These are phyloP conservation scores for Solen grandis DNA, from an alignment of 1,140 invertebrate genomes.

Conservation along the genomic window DNA sequence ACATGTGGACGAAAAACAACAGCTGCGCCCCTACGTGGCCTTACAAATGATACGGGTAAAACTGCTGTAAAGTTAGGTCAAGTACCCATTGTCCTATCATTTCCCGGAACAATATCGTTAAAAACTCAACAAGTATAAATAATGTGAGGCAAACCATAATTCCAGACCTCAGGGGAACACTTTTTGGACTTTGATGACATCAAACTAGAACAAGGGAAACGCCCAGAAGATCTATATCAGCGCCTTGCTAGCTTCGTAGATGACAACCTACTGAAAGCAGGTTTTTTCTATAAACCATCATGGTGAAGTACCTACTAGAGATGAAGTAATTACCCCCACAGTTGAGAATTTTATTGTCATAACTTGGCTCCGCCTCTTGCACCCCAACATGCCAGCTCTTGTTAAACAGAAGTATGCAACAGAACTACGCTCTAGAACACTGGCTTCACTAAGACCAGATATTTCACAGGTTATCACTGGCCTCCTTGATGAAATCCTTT, in stretches of 20 bases:
- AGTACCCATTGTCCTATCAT: slow-evolving; percentile 61
- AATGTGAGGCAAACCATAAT: slow-evolving; percentile 60
- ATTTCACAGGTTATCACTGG: slow-evolving; percentile 56
- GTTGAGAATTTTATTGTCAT: not conserved
- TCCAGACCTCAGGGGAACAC: slow-evolving; percentile 59
- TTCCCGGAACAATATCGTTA: slow-evolving; percentile 57
- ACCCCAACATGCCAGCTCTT: slow-evolving; percentile 8
- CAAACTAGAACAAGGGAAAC: slow-evolving; percentile 47
- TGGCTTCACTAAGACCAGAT: slow-evolving; percentile 64
- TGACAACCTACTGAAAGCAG: not conserved
- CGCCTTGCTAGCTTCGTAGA: slow-evolving; percentile 23
- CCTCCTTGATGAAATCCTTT: slow-evolving; percentile 53
- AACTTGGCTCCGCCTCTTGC: not conserved
- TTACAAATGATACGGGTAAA: slow-evolving; percentile 30
- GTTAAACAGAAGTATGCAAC: slow-evolving; percentile 54
- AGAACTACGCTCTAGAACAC: slow-evolving; percentile 51
- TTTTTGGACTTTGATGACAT: slow-evolving; percentile 60
- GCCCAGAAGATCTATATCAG: slow-evolving; percentile 61
- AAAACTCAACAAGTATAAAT: slow-evolving; percentile 42
- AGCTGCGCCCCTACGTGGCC: slow-evolving; percentile 20
- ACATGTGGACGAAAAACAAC: slow-evolving; percentile 31
- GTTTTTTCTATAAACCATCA: slow-evolving; percentile 51
- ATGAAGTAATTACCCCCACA: slow-evolving; percentile 55
- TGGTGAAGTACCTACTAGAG: slow-evolving; percentile 11
- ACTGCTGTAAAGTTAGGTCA: slow-evolving; percentile 57